Conservation (phyloP, 92 coral and sea anemone genomes). For the Palythoa caribaeorum region DNA sequence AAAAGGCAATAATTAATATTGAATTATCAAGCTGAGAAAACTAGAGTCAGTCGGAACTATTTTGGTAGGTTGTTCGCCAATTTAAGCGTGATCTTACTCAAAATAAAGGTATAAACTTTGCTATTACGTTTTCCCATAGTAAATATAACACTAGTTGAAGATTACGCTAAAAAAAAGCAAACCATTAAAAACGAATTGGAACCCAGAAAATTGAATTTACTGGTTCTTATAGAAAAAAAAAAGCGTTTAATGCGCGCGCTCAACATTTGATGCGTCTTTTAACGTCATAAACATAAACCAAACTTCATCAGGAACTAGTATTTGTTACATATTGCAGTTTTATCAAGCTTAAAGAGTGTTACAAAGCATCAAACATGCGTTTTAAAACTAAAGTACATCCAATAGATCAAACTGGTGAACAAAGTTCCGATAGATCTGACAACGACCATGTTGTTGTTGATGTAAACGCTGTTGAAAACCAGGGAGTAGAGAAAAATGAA, state of each 20-base stretch:
- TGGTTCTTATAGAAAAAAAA: too few relatives aligned
- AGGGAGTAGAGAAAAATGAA: not conserved
- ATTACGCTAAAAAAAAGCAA: too few relatives aligned
- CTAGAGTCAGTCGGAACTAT: too few relatives aligned
- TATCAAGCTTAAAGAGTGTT: slow-evolving; percentile 1
- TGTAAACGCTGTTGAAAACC: not conserved
- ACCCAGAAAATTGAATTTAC: too few relatives aligned
- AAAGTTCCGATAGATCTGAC: slow-evolving; percentile 1
- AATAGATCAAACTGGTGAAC: not conserved
- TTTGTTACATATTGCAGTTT: not conserved
- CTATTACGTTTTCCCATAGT: too few relatives aligned
- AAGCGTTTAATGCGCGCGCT: slow-evolving; percentile 10
- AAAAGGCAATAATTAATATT: too few relatives aligned
- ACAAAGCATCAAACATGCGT: slow-evolving; percentile 23
- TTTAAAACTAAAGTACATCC: slow-evolving; percentile 25
- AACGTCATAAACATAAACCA: slow-evolving; percentile 11
- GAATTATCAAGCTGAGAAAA: too few relatives aligned
- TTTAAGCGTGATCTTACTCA: too few relatives aligned
- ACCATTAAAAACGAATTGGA: too few relatives aligned
- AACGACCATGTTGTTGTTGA: slow-evolving; percentile 11
- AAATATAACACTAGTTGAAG: too few relatives aligned
- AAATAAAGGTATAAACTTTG: too few relatives aligned
- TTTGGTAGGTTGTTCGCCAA: too few relatives aligned
- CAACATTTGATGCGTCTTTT: not conserved
- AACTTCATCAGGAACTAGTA: not conserved